Evolutionary conservation across 2,888 invertebrate species (phyloP).

Genomic region (Sphaerophoria rueppellii): DNA sequence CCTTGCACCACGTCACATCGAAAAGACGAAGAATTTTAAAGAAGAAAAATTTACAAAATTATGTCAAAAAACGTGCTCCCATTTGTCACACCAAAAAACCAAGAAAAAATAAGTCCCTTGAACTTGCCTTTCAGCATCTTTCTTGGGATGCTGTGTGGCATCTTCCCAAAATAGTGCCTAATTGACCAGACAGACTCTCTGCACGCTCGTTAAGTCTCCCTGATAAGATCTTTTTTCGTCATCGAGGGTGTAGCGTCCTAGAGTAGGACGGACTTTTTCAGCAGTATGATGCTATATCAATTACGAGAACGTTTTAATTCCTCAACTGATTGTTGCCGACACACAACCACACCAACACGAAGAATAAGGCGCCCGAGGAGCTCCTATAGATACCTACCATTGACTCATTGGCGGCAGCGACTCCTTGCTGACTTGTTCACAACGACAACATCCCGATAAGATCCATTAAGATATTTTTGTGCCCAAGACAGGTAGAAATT

Average conservation of each 20-base stretch:
- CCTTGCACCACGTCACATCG: constrained; percentile 14
- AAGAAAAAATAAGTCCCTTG: constrained; percentile 16
- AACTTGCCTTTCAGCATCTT: constrained; percentile 27
- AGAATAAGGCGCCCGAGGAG: neutral
- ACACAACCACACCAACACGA: neutral
- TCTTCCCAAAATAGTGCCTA: constrained; percentile 27
- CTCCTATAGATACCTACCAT: too few species aligned
- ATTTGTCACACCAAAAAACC: constrained; percentile 34
- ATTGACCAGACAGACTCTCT: constrained; percentile 42
- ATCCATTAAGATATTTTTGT: constrained; percentile 23
- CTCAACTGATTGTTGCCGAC: constrained; percentile 36
- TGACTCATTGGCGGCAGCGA: too few species aligned
- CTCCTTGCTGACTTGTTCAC: too few species aligned
- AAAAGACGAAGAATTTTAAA: constrained; percentile 39
- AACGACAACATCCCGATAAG: neutral
- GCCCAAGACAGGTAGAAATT: neutral
- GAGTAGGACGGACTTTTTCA: neutral
- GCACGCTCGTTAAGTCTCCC: constrained; percentile 22
- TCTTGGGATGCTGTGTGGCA: constrained; percentile 19
- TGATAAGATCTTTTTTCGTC: constrained; percentile 20
- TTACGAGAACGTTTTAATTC: constrained; percentile 43
- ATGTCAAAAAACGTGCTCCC: constrained; percentile 39
- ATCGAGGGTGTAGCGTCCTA: constrained; percentile 10
- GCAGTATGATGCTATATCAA: constrained; percentile 49
- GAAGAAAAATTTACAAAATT: constrained; percentile 17